phyloP scores from a whole-genome alignment of 2,888 invertebrate genomes.

The Coenonympha glycerion region DNA sequence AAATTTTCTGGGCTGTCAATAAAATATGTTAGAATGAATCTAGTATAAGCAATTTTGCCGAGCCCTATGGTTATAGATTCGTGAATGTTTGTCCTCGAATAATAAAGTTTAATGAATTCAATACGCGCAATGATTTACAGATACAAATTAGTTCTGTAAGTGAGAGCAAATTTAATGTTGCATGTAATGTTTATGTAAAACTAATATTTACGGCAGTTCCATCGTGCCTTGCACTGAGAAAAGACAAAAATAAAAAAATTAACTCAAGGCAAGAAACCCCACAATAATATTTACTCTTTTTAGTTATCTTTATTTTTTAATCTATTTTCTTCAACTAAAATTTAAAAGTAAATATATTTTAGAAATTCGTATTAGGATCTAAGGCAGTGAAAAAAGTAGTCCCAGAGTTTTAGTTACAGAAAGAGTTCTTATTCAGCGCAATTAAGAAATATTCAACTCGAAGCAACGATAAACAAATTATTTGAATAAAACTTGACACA shows the following conservation, averaged over 20 bases:
- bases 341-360: too few relatives aligned
- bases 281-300: too few relatives aligned
- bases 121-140: slow-evolving; percentile 5
- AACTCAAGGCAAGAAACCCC: too few relatives aligned
- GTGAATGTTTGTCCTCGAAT: slow-evolving; percentile 25
- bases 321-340: too few relatives aligned
- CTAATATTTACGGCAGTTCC: too few relatives aligned
- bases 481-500: background rate
- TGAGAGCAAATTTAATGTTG: background rate
- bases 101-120: slow-evolving; percentile 8
- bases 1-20: slow-evolving; percentile 29
- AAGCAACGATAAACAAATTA: background rate
- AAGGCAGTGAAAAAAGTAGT: too few relatives aligned
- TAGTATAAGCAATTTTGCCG: slow-evolving; percentile 16
- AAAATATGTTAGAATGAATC: slow-evolving; percentile 12
- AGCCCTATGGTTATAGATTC: slow-evolving; percentile 20
- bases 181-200: too few relatives aligned
- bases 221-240: too few relatives aligned
- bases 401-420: too few relatives aligned
- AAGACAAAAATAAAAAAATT: too few relatives aligned
- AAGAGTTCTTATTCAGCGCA: background rate
- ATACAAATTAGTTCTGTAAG: background rate
- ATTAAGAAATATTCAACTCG: background rate
- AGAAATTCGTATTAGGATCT: too few relatives aligned
- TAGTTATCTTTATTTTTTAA: too few relatives aligned